Base-by-base conservation (phyloP, 2,113 vertebrate species). In the Lanius collurio region DNA sequence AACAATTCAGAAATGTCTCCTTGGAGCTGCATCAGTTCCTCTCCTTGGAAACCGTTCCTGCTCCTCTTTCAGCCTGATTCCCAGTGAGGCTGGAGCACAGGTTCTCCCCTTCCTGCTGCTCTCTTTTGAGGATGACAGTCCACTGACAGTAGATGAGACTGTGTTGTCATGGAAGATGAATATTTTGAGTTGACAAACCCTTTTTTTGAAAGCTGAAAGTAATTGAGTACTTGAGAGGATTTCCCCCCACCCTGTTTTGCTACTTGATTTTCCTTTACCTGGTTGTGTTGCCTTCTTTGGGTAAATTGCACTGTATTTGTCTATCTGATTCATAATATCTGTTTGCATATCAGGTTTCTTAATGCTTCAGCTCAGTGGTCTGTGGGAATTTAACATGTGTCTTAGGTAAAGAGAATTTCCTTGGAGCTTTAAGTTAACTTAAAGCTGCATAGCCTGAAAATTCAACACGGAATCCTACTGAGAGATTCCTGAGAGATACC, bases 161-260 rank as follows among this genome's bases (percentile, higher is more conserved):
- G 4, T 56, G 80, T 89, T 96, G 94, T 96, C 86, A 68, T 90
- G 92, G 79, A 93, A 93, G 79, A 93, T 81, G 83, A 94, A 73
- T 90, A 69, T 81, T 96, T 83, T 64, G 90, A 86, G 64, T 86
- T 90, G 90, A 81, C 85, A 95, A 83, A 41, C 49, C 13, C 8
- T 41, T 74, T 83, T 89, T 88, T 53, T 76, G 27, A 42, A 93
- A 73, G 65, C 68, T 90, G 83, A 53, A 94, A 78, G 71, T 93
- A 92, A 93, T 95, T 93, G 90, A 83, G 92, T 81, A 52, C 80
- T 90, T 30, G 37, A 86, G 92, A 81, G 35, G 53, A 39, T 71
- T 80, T 85, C 23, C 28, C 49, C 26, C 1, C 1, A 9, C 41
- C 15, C 46, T 50, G 62, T 44, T 83, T 89, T 56, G 56, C 56